Evolutionary conservation across 2,113 vertebrate species (phyloP).

Genomic region (Girardinichthys multiradiatus): DNA sequence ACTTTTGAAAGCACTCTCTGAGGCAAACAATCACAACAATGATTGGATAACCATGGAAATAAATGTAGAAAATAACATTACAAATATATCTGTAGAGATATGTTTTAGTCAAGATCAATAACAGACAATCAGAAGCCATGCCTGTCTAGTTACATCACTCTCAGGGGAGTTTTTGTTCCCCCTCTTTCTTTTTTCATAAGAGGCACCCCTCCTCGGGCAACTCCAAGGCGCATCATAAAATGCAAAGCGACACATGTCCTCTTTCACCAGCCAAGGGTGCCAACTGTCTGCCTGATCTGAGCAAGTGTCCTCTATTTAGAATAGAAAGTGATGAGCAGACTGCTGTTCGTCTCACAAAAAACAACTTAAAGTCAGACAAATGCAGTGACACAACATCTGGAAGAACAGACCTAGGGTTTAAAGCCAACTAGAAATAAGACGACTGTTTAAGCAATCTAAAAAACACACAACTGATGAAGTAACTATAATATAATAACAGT

Average conservation of each 20-base stretch:
- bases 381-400: constrained; percentile 20
- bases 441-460: background rate
- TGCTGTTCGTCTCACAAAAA: constrained; percentile 6
- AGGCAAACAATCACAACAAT: background rate
- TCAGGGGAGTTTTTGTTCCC: constrained; percentile 6
- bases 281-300: constrained; percentile 45
- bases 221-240: constrained; percentile 54
- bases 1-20: background rate
- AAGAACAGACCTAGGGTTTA: constrained; percentile 7
- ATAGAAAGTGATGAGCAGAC: constrained; percentile 21
- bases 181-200: constrained; percentile 29
- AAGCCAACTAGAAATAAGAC: background rate
- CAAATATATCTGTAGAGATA: constrained; percentile 6
- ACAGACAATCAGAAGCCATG: constrained; percentile 53
- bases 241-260: constrained; percentile 55
- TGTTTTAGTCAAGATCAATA: constrained; percentile 32
- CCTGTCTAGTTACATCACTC: constrained; percentile 63
- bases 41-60: background rate
- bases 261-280: constrained; percentile 54
- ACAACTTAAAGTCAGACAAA: constrained; percentile 42
- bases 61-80: constrained; percentile 11
- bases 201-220: constrained; percentile 35
- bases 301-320: constrained; percentile 34
- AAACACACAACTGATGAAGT: background rate
- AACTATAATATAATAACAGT: background rate